These are phyloP conservation scores for Ernsta delagoae DNA, from an alignment of 2,888 invertebrate genomes.

Conservation along the genomic window DNA sequence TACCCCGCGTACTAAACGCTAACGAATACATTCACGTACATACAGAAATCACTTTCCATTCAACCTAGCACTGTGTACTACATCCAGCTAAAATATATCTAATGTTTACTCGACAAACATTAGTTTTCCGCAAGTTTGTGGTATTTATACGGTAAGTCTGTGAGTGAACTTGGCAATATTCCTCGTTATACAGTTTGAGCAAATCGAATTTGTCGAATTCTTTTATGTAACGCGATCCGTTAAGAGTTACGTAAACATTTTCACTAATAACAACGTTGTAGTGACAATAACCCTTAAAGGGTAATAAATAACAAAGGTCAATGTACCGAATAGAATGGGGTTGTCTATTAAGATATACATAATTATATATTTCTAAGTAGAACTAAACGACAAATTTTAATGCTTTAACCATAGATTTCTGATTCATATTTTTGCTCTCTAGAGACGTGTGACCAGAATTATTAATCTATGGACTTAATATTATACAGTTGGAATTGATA, in stretches of 20 bases:
- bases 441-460: too few relatives aligned
- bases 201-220: background rate
- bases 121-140: slow-evolving; percentile 48
- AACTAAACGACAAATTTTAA: too few relatives aligned
- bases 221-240: background rate
- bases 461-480: too few relatives aligned
- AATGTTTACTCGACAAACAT: slow-evolving; percentile 51
- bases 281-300: too few relatives aligned
- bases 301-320: too few relatives aligned
- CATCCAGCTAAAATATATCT: slow-evolving; percentile 4
- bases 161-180: slow-evolving; percentile 36
- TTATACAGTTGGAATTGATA: too few relatives aligned
- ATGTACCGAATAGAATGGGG: too few relatives aligned
- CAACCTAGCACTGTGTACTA: slow-evolving; percentile 11
- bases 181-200: too few relatives aligned
- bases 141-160: slow-evolving; percentile 49
- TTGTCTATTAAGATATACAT: too few relatives aligned
- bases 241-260: background rate
- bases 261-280: background rate
- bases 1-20: background rate
- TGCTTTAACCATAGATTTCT: too few relatives aligned
- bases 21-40: slow-evolving; percentile 18
- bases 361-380: too few relatives aligned
- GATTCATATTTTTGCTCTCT: too few relatives aligned
- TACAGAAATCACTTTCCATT: slow-evolving; percentile 12